Evolutionary conservation across 2,113 vertebrate species (phyloP).

Genomic region (Prunella fulvescens): DNA sequence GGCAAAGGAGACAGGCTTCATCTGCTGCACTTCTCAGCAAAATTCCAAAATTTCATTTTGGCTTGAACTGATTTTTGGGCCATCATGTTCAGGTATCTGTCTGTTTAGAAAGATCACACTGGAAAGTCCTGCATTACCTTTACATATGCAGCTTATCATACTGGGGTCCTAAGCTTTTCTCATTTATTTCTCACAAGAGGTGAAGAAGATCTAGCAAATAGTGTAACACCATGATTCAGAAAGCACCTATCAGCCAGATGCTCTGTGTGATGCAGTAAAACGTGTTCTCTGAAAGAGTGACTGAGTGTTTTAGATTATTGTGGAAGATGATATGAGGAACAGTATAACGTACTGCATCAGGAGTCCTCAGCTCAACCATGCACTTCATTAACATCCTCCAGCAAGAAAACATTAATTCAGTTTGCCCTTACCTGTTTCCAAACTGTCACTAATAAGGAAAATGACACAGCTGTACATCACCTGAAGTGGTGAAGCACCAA

Average conservation of each 20-base stretch:
- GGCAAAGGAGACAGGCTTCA: background rate
- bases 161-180: background rate
- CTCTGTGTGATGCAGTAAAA: rapidly evolving
- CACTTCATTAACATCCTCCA: background rate
- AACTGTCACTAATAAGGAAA: background rate
- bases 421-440: background rate
- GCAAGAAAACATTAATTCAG: background rate
- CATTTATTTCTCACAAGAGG: rapidly evolving
- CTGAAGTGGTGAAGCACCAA: background rate
- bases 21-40: background rate
- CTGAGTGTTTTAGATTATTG: background rate
- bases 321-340: background rate
- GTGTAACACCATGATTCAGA: background rate
- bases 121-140: background rate
- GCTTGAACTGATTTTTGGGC: background rate
- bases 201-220: background rate
- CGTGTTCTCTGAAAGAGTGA: background rate
- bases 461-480: background rate
- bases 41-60: background rate
- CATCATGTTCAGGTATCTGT: rapidly evolving
- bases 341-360: background rate
- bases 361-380: background rate
- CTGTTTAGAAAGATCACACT: background rate
- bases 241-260: background rate
- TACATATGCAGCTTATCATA: background rate